phyloP scores from a whole-genome alignment of 2,888 invertebrate genomes.

The Oligia fasciuncula region DNA sequence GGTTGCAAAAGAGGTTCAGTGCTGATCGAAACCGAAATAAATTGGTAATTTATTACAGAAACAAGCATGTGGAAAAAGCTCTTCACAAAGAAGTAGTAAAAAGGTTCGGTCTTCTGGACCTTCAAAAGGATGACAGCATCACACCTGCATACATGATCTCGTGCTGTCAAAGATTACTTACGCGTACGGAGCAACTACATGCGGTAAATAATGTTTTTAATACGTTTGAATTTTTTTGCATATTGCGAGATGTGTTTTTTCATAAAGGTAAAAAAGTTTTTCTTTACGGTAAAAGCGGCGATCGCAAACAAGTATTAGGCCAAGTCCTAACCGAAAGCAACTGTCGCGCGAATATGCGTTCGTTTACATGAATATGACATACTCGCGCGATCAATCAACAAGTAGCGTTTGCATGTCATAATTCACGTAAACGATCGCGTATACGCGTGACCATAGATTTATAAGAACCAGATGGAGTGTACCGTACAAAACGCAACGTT shows the following conservation, averaged over 20 bases:
- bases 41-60: constrained; percentile 84
- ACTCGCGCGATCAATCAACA: not conserved
- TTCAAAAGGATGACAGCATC: constrained; percentile 97
- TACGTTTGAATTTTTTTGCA: not conserved
- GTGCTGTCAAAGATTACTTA: constrained; percentile 93
- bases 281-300: not conserved
- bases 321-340: not conserved
- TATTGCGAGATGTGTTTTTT: not conserved
- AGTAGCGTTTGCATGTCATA: not conserved
- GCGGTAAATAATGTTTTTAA: constrained; percentile 69
- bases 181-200: constrained; percentile 80
- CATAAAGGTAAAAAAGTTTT: not conserved
- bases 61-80: constrained; percentile 95
- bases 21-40: not conserved
- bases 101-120: constrained; percentile 92
- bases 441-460: not conserved
- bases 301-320: not conserved
- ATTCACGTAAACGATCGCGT: not conserved
- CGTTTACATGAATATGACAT: not conserved
- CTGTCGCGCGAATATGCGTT: not conserved
- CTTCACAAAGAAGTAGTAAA: constrained; percentile 92
- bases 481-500: no score
- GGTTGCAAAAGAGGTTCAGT: not conserved
- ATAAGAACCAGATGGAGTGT: no score
- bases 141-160: constrained; percentile 97